Percentiles rank a stretch among this genome's conserved stretches.
Conservation (phyloP, 2,113 vertebrate species). For the Gnathonemus echidnorhynchus region DNA sequence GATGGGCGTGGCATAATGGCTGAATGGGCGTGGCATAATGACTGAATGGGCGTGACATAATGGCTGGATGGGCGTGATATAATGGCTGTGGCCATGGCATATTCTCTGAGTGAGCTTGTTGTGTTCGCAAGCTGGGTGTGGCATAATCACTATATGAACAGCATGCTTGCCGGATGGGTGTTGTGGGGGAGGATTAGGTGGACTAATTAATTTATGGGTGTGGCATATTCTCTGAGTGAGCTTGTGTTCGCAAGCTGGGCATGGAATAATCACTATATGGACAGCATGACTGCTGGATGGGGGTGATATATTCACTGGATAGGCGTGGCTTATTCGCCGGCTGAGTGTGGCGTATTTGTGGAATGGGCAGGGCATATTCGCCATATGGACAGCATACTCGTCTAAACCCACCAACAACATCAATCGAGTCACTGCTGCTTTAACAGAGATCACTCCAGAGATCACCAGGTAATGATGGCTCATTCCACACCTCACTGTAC, state of each 20-base stretch:
- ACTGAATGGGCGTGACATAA: too few species aligned
- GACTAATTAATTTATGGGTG: too few species aligned
- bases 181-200: too few species aligned
- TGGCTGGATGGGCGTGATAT: too few species aligned
- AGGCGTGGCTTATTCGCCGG: neutral
- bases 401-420: conserved; percentile 61
- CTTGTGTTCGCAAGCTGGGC: neutral
- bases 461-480: conserved; percentile 48
- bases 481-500: conserved; percentile 37
- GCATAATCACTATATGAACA: neutral
- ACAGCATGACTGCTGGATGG: conserved; percentile 36
- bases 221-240: too few species aligned
- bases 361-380: neutral
- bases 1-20: too few species aligned
- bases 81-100: too few species aligned
- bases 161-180: neutral
- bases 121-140: neutral
- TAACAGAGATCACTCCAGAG: conserved; percentile 54
- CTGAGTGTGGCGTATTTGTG: neutral
- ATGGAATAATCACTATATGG: conserved; percentile 6
- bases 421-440: conserved; percentile 49
- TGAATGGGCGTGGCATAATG: too few species aligned
- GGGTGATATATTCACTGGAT: neutral
- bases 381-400: neutral
- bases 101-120: too few species aligned